Evolutionary conservation across 2,888 invertebrate genomes (phyloP).

Genomic region (Epirrhoe alternata): DNA sequence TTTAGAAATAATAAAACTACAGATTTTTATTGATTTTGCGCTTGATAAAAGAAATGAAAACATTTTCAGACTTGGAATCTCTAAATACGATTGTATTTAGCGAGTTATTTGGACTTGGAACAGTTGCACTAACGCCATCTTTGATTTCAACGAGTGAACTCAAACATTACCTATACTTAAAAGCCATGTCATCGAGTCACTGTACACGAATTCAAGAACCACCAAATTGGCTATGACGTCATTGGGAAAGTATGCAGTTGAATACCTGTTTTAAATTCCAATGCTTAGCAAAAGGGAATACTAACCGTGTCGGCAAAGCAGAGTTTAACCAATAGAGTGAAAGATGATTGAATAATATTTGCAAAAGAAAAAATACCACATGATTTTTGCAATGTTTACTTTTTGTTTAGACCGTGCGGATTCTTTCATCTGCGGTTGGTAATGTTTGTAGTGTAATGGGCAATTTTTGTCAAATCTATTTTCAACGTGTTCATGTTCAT

Average conservation of each 20-base stretch:
- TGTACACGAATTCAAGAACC: slow-evolving; percentile 52
- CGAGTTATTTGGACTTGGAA: too few species aligned
- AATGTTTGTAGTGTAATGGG: not conserved
- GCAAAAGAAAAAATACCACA: not conserved
- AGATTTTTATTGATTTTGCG: too few species aligned
- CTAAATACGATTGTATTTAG: too few species aligned
- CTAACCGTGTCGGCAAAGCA: slow-evolving; percentile 47
- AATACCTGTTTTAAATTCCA: slow-evolving; percentile 69
- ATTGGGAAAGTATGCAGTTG: slow-evolving; percentile 73
- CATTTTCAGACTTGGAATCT: too few species aligned
- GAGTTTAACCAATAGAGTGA: slow-evolving; percentile 23
- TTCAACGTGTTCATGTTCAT: too few species aligned
- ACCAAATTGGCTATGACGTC: slow-evolving; percentile 76
- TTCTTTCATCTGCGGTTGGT: not conserved
- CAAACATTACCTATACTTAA: slow-evolving; percentile 26
- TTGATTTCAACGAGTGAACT: slow-evolving; percentile 37
- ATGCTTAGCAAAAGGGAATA: slow-evolving; percentile 52
- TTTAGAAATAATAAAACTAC: not conserved
- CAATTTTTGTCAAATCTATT: not conserved
- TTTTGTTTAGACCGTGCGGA: not conserved
- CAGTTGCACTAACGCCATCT: slow-evolving; percentile 58
- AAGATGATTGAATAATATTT: slow-evolving; percentile 11
- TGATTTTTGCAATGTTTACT: not conserved
- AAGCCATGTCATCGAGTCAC: slow-evolving; percentile 45
- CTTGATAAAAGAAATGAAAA: too few species aligned